Evolutionary conservation across 2,113 vertebrate genomes (phyloP).

Genomic region (Nibea coibor): DNA sequence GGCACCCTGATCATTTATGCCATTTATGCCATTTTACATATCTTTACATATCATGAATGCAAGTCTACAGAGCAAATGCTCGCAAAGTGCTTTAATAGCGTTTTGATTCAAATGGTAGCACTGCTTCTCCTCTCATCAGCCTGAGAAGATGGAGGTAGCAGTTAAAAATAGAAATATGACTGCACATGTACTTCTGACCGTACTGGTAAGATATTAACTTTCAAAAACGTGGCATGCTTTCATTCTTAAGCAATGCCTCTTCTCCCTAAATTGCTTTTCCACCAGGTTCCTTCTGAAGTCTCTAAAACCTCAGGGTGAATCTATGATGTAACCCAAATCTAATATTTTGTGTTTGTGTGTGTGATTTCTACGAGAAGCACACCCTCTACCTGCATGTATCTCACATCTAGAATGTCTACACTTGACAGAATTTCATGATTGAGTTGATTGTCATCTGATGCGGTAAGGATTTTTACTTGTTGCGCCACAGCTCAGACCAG

Average conservation of each 20-base stretch:
- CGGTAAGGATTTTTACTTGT: not conserved
- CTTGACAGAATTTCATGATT: not conserved
- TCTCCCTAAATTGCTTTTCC: constrained; percentile 3
- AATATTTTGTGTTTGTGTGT: not conserved
- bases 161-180: constrained; percentile 51
- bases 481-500: not conserved
- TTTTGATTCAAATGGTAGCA: not conserved
- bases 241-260: constrained; percentile 11
- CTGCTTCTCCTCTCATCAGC: constrained; percentile 7
- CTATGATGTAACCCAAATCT: not conserved
- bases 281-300: not conserved
- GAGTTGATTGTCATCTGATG: not conserved
- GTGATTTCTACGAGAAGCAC: constrained; percentile 1
- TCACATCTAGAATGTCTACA: not conserved
- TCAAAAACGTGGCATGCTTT: not conserved
- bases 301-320: not conserved
- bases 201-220: constrained; percentile 1
- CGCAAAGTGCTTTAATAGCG: not conserved
- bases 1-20: constrained; percentile 33
- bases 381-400: not conserved
- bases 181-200: constrained; percentile 20
- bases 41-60: constrained; percentile 53
- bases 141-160: constrained; percentile 13
- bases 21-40: constrained; percentile 57
- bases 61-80: not conserved